Evolutionary conservation across 2,113 vertebrate genomes (phyloP).

Genomic region (Marmota monax): DNA sequence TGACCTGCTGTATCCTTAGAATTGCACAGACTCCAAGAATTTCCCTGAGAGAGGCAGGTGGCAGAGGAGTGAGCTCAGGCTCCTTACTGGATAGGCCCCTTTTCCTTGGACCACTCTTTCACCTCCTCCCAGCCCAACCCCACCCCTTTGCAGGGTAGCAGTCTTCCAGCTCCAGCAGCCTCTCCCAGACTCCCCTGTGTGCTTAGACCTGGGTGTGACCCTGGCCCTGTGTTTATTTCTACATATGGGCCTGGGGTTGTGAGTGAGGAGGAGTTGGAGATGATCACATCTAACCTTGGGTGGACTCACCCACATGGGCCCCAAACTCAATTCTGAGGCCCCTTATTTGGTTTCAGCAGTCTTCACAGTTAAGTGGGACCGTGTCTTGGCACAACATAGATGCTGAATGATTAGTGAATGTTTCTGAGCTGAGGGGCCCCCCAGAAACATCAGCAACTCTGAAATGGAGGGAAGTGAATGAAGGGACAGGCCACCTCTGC

Average conservation of each 20-base stretch:
- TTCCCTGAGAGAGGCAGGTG: constrained; percentile 42
- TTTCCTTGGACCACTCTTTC: neutral
- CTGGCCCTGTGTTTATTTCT: constrained; percentile 67
- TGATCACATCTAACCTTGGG: constrained; percentile 69
- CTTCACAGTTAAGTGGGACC: constrained; percentile 67
- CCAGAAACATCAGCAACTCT: constrained; percentile 19
- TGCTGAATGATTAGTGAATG: constrained; percentile 33
- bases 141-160: constrained; percentile 29
- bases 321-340: constrained; percentile 62
- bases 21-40: neutral
- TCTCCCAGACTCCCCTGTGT: constrained; percentile 70
- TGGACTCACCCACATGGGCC: constrained; percentile 65
- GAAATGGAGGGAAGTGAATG: neutral
- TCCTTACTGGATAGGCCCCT: neutral
- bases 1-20: neutral
- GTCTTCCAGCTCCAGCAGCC: constrained; percentile 52
- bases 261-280: constrained; percentile 56
- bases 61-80: neutral
- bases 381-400: constrained; percentile 70
- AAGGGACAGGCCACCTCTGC: constrained; percentile 6
- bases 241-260: constrained; percentile 49
- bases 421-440: constrained; percentile 1
- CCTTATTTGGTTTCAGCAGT: constrained; percentile 71
- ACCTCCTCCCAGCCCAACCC: constrained; percentile 45
- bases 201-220: constrained; percentile 74